Conservation (phyloP, 2,113 vertebrate genomes). For the Oryzias javanicus region DNA sequence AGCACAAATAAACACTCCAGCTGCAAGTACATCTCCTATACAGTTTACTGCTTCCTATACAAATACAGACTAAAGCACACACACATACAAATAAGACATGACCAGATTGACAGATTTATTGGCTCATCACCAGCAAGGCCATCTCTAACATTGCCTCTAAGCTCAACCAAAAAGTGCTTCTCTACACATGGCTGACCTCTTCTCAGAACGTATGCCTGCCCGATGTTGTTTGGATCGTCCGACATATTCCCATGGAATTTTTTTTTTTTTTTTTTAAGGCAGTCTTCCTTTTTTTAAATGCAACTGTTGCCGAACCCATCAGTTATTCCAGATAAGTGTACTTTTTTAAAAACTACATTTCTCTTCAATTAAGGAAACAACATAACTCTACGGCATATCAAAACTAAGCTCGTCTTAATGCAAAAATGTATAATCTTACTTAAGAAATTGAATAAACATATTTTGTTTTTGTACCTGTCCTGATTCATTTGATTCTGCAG, state of each 20-base stretch:
- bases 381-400: constrained; percentile 61
- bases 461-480: constrained; percentile 70
- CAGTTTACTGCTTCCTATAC: constrained; percentile 58
- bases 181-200: constrained; percentile 74
- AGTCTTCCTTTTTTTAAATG: constrained; percentile 68
- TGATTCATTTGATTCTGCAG: not conserved
- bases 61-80: constrained; percentile 12
- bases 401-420: constrained; percentile 73
- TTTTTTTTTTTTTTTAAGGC: constrained; percentile 33
- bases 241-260: constrained; percentile 43
- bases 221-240: constrained; percentile 62
- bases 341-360: constrained; percentile 40
- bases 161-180: constrained; percentile 79
- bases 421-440: constrained; percentile 70
- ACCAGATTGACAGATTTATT: constrained; percentile 40
- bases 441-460: constrained; percentile 70
- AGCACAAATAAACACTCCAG: constrained; percentile 64
- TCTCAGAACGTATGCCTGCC: constrained; percentile 52
- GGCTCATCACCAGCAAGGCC: constrained; percentile 75
- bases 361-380: constrained; percentile 49
- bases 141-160: constrained; percentile 75
- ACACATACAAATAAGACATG: constrained; percentile 13
- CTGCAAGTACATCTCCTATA: constrained; percentile 55
- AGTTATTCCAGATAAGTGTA: constrained; percentile 38
- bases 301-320: constrained; percentile 40